Conservation (phyloP, 2,888 invertebrate genomes). For the Brachyopa scutellaris region DNA sequence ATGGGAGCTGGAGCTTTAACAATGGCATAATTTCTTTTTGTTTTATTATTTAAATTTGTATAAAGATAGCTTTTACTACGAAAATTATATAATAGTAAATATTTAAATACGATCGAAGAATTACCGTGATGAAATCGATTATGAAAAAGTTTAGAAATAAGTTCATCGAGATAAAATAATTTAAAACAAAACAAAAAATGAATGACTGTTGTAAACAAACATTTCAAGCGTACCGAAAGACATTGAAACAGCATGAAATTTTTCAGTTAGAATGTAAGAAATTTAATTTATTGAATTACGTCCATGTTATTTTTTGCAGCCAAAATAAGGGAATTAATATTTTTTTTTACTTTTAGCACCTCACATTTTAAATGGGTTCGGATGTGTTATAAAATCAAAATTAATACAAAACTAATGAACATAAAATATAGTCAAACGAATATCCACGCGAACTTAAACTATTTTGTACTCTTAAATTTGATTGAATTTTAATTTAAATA, state of each 20-base stretch:
- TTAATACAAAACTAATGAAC: too few relatives aligned
- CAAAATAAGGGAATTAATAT: too few relatives aligned
- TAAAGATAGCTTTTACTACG: conserved; percentile 50
- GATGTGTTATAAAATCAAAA: too few relatives aligned
- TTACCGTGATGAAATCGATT: conserved; percentile 66
- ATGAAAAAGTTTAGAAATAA: conserved; percentile 37
- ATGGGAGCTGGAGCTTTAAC: conserved; percentile 95
- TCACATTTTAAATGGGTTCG: too few relatives aligned
- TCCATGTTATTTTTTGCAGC: too few relatives aligned
- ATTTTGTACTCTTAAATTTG: too few relatives aligned
- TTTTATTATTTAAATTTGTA: conserved; percentile 44
- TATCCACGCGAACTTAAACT: too few relatives aligned
- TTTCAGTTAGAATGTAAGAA: conserved; percentile 9
- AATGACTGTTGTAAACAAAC: conserved; percentile 49
- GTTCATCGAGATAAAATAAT: conserved; percentile 45
- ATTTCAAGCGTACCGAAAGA: conserved; percentile 65
- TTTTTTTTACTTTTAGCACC: too few relatives aligned
- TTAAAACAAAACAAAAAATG: too few relatives aligned
- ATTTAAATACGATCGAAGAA: conserved; percentile 60
- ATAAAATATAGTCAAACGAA: too few relatives aligned
- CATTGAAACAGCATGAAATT: conserved; percentile 38
- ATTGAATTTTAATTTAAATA: too few relatives aligned
- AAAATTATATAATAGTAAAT: conserved; percentile 26
- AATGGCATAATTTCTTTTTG: conserved; percentile 86
- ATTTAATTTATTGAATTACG: background rate